Percentiles rank a stretch among this genome's conserved stretches.
Evolutionary conservation across 2,888 invertebrate genomes (phyloP).

Genomic region (Phaedon cochleariae): DNA sequence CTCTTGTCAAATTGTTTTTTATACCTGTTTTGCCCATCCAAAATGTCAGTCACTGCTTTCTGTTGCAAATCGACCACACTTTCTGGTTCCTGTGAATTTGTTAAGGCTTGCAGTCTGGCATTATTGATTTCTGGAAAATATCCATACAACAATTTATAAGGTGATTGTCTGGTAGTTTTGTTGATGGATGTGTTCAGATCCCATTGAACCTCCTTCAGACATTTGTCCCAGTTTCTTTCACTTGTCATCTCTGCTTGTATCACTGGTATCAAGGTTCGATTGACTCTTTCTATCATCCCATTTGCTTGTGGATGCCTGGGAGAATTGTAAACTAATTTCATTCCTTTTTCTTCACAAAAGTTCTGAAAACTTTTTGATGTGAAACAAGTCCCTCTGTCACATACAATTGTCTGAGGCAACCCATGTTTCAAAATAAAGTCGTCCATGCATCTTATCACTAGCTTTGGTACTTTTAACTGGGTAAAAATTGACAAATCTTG

Average conservation of each 20-base stretch:
- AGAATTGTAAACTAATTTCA: slow-evolving; percentile 33
- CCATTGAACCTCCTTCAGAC: no score
- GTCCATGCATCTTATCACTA: slow-evolving; percentile 20
- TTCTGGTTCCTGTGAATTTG: no score
- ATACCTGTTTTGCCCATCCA: no score
- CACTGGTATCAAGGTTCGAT: slow-evolving; percentile 24
- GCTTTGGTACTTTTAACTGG: slow-evolving; percentile 26
- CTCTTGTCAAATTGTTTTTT: no score
- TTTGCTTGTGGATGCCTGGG: slow-evolving; percentile 41
- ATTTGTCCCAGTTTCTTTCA: no score
- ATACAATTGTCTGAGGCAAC: slow-evolving; percentile 36
- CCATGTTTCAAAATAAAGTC: slow-evolving; percentile 37
- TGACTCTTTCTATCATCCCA: slow-evolving; percentile 35
- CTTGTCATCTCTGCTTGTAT: slow-evolving; percentile 5
- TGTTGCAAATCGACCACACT: no score
- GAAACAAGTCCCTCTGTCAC: slow-evolving; percentile 36
- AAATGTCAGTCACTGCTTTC: no score
- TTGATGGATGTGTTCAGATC: no score
- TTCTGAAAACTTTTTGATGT: background rate
- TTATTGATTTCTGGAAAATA: no score
- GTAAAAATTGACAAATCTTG: slow-evolving; percentile 28
- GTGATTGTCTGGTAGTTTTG: no score
- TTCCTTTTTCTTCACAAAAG: slow-evolving; percentile 27
- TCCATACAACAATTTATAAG: no score
- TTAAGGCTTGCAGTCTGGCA: no score